phyloP scores from a whole-genome alignment of 2,113 vertebrate genomes.

The Laticauda colubrina region DNA sequence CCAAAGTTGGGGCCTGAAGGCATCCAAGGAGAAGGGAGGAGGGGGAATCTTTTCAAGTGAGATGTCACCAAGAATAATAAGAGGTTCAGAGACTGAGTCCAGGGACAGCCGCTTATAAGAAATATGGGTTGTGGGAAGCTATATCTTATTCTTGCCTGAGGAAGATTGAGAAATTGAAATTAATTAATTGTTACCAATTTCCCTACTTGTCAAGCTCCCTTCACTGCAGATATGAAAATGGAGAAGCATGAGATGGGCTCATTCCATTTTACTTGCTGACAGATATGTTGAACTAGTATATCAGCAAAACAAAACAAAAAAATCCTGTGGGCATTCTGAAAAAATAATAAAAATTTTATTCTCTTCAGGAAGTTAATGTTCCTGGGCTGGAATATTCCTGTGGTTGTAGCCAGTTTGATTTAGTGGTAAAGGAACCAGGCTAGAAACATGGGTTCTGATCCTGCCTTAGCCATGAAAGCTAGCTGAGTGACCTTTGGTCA shows the following conservation, averaged over 20 bases:
- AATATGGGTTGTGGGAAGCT: conserved; percentile 10
- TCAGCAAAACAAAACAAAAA: not conserved
- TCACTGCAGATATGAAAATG: not conserved
- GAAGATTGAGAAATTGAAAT: not conserved
- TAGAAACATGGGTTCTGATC: not conserved
- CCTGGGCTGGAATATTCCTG: not conserved
- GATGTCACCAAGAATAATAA: conserved; percentile 31
- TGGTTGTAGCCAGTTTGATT: not conserved
- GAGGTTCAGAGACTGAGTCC: conserved; percentile 20
- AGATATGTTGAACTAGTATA: not conserved
- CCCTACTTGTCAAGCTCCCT: not conserved
- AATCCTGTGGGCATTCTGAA: not conserved
- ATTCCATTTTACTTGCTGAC: not conserved
- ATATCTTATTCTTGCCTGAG: conserved; percentile 13
- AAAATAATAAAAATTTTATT: not conserved
- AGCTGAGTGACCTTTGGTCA: not conserved
- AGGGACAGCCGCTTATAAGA: not conserved
- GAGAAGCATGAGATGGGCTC: not conserved
- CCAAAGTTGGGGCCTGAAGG: conserved; percentile 58
- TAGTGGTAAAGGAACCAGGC: not conserved
- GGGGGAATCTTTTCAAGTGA: conserved; percentile 48
- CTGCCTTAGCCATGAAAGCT: not conserved
- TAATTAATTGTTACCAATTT: conserved; percentile 12
- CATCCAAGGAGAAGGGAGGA: conserved; percentile 24
- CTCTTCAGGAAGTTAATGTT: not conserved